Base-by-base conservation (phyloP, 1,140 invertebrate species). In the Psix sp. region DNA sequence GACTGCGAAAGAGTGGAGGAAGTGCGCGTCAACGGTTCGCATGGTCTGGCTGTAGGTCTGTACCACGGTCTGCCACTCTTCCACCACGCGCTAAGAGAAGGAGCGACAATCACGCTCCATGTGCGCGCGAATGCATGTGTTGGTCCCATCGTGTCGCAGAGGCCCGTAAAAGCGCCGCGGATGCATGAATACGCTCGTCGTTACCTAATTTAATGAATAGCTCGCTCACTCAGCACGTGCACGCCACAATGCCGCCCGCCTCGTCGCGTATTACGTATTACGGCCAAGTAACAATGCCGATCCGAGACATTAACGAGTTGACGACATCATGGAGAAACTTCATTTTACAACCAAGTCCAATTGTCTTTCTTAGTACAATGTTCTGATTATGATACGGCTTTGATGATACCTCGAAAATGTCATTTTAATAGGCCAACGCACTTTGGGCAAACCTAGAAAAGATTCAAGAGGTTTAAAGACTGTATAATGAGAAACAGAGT, bases 161-260 rank as follows among this genome's bases (percentile, higher is more conserved):
- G 31, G 10, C 5, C 29, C 67, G 42, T 54, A 52, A 65, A 38
- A 62, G 57, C 33, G 42, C 36, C 57, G 51, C 51, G 57, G 51
- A 72, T 65, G 39, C 46, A 49, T 59, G 54, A 56, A 60, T 66
- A 54, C 51, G 48, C 62, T 73, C 62, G 45, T 66, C 54, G 66
- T 76, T 76, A 71, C 73, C 73, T 76, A 76, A 76, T 70, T 76
- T 76, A 76, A 76, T 71, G 66, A 76, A 71, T 66, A 66, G 66
- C 49, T 60, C 36, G 38, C 49, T 66, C 59, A 20, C 49, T 54
- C 52, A 45, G 59, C 72, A 68, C 72, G 65, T 75, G 72, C 54
- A 65, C 52, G 38, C 39, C 51, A 63, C 46, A 57, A 65, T 72
- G 46, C 49, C 11, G 43, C 20, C 46, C 33, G 31, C 18, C 26